A percentile compares a stretch with the other conserved stretches of the same genome.
Conservation (phyloP, 2,888 invertebrate genomes). For the Erpobdella octoculata region DNA sequence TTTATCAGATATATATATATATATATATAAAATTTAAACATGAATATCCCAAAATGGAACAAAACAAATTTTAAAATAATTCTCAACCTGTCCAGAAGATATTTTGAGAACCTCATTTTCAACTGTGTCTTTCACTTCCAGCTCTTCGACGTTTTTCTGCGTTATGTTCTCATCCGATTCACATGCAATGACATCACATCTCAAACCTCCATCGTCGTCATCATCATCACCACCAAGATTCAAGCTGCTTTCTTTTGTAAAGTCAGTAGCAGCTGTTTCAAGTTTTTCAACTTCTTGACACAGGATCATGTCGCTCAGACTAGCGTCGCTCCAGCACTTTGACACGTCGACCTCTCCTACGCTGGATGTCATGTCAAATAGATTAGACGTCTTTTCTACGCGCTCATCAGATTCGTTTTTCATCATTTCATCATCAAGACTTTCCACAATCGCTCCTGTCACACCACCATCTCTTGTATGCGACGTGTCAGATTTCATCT, state of each 20-base stretch:
- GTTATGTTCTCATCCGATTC: no score
- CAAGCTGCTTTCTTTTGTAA: no score
- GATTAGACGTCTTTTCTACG: neutral
- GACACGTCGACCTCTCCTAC: conserved; percentile 2
- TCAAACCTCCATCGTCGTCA: neutral
- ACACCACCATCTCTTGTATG: neutral
- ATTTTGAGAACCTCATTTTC: no score
- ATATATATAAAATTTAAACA: no score
- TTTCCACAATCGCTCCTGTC: neutral
- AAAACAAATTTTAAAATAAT: no score
- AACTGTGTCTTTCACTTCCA: no score
- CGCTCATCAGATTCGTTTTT: neutral
- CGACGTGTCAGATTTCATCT: neutral
- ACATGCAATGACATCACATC: neutral
- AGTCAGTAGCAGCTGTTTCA: neutral
- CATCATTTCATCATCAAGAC: neutral
- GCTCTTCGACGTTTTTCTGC: no score
- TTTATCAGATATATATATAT: no score
- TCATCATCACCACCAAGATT: neutral
- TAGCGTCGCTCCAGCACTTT: conserved; percentile 23
- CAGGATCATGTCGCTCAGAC: neutral
- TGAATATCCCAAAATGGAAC: no score
- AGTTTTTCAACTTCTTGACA: neutral
- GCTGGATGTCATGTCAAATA: neutral
- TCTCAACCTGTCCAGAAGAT: no score